Evolutionary conservation across 2,888 invertebrate genomes (phyloP), one percentile per base, ranked within the genome.

Genomic region (Aphidius colemani): DNA sequence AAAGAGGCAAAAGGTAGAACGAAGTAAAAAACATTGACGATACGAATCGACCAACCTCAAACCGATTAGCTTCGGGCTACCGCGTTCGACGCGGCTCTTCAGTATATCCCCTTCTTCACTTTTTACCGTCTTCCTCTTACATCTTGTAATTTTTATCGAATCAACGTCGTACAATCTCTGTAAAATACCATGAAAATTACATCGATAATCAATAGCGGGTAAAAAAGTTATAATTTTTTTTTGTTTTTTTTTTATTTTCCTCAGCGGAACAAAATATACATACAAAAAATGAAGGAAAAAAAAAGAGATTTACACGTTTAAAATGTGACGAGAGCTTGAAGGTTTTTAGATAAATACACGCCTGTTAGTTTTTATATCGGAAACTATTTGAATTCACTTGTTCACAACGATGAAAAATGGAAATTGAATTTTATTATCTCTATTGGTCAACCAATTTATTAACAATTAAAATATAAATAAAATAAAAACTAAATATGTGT

Each of bases 41-140:
- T 77, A 76, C 76, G 75, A 77, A 77, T 77, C 76, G 73, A 67
- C 71, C 67, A 66, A 67, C 63, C 69, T 69, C 69, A 67, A 69
- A 69, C 30, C 76, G 77, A 77, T 77, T 72, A 73, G 75, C 77
- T 76, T 61, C 72, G 66, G 77, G 77, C 76, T 72, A 77, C 76
- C 74, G 72, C 69, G 56, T 30, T 30, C 59, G 65, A 56, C 51
- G 65, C 58, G 61, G 58, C 61, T 56, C 65, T 63, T 45, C 63
- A 59, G 63, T 60, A 53, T 63, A 53, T 63, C 66, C 49, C 59
- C 45, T 53, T 53, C 69, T 53, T 64, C 64, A 11, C 45, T 55
- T 5, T 30, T 30, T 30, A 63, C 60, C 58, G n/a, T 11, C 48
- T 7, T 70, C 68, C 65, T 69, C 66, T 72, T 76, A 69, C 71